Percentiles rank a stretch among this genome's conserved stretches.
These are phyloP conservation scores for Psix sp. DNA, from an alignment of 1,140 invertebrate genomes.

Conservation along the genomic window DNA sequence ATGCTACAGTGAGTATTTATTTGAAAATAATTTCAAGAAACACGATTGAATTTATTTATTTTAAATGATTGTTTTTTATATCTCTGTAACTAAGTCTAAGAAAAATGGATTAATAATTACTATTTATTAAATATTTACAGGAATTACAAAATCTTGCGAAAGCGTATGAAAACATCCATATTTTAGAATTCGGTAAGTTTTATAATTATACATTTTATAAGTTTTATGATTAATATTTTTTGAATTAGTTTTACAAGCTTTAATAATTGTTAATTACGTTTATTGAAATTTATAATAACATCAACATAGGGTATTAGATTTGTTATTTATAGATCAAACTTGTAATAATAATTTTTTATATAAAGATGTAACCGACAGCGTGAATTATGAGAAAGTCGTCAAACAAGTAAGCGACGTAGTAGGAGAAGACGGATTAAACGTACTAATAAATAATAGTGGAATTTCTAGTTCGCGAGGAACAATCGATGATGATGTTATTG, in stretches of 20 bases:
- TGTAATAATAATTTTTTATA: conserved; percentile 66
- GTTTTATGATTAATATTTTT: neutral
- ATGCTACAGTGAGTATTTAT: conserved; percentile 80
- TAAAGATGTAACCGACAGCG: conserved; percentile 82
- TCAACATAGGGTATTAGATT: too few relatives aligned
- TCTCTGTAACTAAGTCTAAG: too few relatives aligned
- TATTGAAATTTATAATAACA: too few relatives aligned
- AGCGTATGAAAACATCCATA: conserved; percentile 80
- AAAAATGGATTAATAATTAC: too few relatives aligned
- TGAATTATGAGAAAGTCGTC: conserved; percentile 79
- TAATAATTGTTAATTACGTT: neutral
- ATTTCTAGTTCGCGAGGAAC: conserved; percentile 85
- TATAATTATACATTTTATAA: too few relatives aligned
- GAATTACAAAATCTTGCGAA: conserved; percentile 80
- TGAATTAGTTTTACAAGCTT: neutral
- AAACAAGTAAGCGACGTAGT: conserved; percentile 79
- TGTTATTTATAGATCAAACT: too few relatives aligned
- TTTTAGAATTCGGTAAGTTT: conserved; percentile 81
- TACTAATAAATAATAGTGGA: conserved; percentile 93
- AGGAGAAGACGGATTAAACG: conserved; percentile 84
- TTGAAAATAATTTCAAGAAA: conserved; percentile 7
- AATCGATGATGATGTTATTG: conserved; percentile 83
- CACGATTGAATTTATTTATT: conserved; percentile 8
- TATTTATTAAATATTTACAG: conserved; percentile 80
- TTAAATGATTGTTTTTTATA: too few relatives aligned